Conservation (phyloP, 2,113 vertebrate genomes). For the Clarias batrachus region DNA sequence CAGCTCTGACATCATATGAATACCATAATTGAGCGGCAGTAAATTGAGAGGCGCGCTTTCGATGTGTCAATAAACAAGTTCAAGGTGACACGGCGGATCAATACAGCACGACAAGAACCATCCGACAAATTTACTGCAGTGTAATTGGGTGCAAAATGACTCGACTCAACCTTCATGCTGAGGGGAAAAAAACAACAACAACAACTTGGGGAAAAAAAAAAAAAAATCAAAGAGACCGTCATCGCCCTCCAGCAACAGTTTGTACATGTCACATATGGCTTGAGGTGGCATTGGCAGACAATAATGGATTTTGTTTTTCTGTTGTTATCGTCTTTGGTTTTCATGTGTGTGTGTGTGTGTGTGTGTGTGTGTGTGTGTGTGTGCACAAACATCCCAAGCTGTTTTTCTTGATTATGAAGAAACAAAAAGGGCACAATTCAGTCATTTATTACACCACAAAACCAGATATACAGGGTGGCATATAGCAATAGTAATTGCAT, state of each 20-base stretch:
- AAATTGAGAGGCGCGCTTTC: conserved; percentile 89
- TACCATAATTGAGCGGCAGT: conserved; percentile 98
- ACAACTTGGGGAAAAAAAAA: background rate
- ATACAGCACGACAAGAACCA: conserved; percentile 96
- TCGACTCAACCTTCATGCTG: conserved; percentile 86
- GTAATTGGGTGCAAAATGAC: conserved; percentile 97
- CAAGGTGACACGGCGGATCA: conserved; percentile 98
- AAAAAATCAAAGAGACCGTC: conserved; percentile 71
- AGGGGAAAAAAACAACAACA: conserved; percentile 59
- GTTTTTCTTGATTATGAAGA: conserved; percentile 20
- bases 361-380: conserved; percentile 23
- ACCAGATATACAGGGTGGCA: conserved; percentile 7
- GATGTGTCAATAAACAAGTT: conserved; percentile 99
- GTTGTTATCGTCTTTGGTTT: conserved; percentile 6
- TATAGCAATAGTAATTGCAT: conserved; percentile 49
- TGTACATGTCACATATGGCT: conserved; percentile 76
- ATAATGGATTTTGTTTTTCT: conserved; percentile 68
- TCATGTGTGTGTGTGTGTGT: conserved; percentile 40
- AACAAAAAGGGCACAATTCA: conserved; percentile 19
- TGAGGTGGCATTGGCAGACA: conserved; percentile 67
- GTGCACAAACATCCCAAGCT: conserved; percentile 20
- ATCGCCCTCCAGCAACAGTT: conserved; percentile 72
- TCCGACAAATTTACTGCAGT: conserved; percentile 98
- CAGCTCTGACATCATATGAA: conserved; percentile 96
- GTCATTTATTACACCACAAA: conserved; percentile 9